Conservation (phyloP, 2,888 invertebrate genomes). For the Orthosia gracilis region DNA sequence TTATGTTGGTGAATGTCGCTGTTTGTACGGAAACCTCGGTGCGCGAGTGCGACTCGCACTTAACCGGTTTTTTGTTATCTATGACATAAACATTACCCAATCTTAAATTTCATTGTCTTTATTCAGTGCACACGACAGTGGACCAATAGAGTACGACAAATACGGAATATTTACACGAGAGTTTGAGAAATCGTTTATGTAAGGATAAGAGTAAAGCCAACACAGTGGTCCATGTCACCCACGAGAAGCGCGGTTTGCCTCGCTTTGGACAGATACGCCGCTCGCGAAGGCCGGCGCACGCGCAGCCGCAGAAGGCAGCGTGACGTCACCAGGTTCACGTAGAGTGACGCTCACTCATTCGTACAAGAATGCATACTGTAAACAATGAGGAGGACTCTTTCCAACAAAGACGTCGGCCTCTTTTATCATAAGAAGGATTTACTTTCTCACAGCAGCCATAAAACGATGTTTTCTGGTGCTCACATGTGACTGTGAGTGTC, state of each 20-base stretch:
- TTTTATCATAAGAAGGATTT: slow-evolving; percentile 26
- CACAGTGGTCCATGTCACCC: slow-evolving; percentile 57
- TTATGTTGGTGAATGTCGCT: too few relatives aligned
- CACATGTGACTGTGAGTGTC: neutral
- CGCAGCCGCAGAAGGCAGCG: slow-evolving; percentile 69
- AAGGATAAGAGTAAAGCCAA: slow-evolving; percentile 26
- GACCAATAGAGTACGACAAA: slow-evolving; percentile 28
- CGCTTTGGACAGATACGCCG: slow-evolving; percentile 44
- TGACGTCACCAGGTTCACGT: slow-evolving; percentile 75
- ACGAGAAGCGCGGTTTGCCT: slow-evolving; percentile 67
- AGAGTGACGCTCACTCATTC: slow-evolving; percentile 65
- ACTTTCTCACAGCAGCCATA: slow-evolving; percentile 31
- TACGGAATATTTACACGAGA: slow-evolving; percentile 34
- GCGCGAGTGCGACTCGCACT: too few relatives aligned
- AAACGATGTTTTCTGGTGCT: slow-evolving; percentile 9
- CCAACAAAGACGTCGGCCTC: slow-evolving; percentile 38
- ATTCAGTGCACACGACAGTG: slow-evolving; percentile 21
- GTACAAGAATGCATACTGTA: slow-evolving; percentile 72
- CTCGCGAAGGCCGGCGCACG: slow-evolving; percentile 72
- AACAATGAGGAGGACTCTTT: slow-evolving; percentile 68
- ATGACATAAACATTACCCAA: slow-evolving; percentile 55
- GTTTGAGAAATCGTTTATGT: slow-evolving; percentile 27
- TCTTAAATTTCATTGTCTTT: slow-evolving; percentile 43
- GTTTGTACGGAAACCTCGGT: too few relatives aligned
- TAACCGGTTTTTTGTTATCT: slow-evolving; percentile 52